Conservation (phyloP, 2,113 vertebrate genomes). For the Gyps fulvus region DNA sequence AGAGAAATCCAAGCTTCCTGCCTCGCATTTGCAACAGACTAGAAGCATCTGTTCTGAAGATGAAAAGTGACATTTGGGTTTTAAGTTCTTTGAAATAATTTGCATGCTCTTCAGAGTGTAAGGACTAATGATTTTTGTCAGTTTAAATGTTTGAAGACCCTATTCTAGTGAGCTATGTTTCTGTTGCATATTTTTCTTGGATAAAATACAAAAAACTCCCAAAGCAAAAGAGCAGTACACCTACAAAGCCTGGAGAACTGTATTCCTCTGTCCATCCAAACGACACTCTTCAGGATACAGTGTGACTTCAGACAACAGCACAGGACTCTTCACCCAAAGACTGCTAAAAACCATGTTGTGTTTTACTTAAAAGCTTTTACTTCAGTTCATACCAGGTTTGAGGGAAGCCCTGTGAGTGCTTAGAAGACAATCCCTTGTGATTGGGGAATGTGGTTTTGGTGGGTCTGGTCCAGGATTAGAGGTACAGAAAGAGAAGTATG, state of each 20-base stretch:
- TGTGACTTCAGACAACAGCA: background rate
- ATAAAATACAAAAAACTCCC: background rate
- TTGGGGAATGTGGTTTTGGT: background rate
- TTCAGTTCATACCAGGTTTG: background rate
- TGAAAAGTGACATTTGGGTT: background rate
- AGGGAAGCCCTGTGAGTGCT: background rate
- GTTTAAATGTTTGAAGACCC: background rate
- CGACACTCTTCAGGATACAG: background rate
- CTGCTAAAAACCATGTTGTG: accelerated
- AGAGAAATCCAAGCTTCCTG: background rate
- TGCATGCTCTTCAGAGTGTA: background rate
- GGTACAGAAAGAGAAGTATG: background rate
- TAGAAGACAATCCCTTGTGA: background rate
- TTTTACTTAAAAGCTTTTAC: background rate
- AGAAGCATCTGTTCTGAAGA: background rate
- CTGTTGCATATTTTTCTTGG: background rate
- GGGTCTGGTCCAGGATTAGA: background rate
- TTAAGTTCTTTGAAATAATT: background rate
- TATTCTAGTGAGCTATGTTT: background rate
- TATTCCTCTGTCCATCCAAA: background rate
- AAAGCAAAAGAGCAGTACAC: background rate
- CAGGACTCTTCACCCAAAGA: background rate
- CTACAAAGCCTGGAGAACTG: background rate
- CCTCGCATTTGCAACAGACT: background rate
- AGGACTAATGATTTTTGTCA: background rate